Conservation (phyloP, 2,113 vertebrate genomes). For the Pelecanus crispus region DNA sequence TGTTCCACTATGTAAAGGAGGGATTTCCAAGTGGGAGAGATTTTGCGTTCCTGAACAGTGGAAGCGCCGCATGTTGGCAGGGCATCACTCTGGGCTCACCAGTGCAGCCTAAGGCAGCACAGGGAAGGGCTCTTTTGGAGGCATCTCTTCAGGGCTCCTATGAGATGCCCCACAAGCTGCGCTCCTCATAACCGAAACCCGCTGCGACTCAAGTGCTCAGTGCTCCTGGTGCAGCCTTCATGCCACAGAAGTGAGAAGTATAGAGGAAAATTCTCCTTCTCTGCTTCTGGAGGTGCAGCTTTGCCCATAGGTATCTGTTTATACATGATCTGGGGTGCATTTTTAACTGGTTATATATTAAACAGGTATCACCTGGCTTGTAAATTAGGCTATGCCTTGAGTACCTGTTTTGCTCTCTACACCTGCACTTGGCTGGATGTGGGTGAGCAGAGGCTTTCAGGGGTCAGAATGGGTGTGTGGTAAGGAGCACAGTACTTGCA, state of each 20-base stretch:
- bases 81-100: neutral
- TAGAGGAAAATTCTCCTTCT: neutral
- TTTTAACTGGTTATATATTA: neutral
- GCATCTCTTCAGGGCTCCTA: neutral
- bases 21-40: neutral
- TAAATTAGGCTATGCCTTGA: neutral
- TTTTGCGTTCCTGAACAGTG: neutral
- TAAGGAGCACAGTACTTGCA: neutral
- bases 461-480: neutral
- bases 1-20: neutral
- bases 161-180: neutral
- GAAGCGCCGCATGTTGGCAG: fast-evolving
- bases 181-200: neutral
- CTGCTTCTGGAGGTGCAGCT: neutral
- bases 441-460: neutral
- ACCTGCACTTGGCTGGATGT: neutral
- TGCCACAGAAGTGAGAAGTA: neutral
- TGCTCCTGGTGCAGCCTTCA: neutral
- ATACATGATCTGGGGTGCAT: neutral
- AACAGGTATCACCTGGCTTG: neutral
- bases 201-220: neutral
- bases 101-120: neutral
- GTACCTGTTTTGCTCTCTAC: neutral
- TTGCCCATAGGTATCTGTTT: neutral
- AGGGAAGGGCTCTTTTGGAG: neutral